A percentile compares a stretch with the other conserved stretches of the same genome.
Evolutionary conservation across 2,888 invertebrate genomes (phyloP).

Genomic region (Cephus pulcher): DNA sequence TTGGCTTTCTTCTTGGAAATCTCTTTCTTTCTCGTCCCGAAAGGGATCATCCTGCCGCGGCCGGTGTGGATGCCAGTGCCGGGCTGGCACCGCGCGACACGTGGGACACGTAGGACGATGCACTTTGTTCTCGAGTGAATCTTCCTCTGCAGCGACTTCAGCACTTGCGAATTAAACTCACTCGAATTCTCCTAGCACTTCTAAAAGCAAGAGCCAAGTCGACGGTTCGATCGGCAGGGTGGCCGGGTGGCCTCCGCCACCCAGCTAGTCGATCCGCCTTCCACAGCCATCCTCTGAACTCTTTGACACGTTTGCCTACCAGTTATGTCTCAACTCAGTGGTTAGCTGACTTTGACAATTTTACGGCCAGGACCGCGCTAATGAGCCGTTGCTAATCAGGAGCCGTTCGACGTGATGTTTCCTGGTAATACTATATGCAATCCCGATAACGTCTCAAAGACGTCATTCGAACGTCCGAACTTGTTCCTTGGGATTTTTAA

Average conservation of each 20-base stretch:
- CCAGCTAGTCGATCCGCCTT: constrained; percentile 19
- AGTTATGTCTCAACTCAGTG: constrained; percentile 44
- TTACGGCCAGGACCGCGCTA: constrained; percentile 34
- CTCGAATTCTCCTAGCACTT: not conserved
- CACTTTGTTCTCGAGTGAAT: not conserved
- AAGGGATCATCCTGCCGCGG: not conserved
- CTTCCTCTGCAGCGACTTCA: not conserved
- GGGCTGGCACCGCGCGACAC: not conserved
- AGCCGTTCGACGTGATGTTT: not conserved
- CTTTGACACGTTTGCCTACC: constrained; percentile 57
- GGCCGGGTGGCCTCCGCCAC: not conserved
- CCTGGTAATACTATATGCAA: not conserved
- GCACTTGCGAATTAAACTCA: not conserved
- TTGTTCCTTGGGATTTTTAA: not conserved
- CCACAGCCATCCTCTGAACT: constrained; percentile 22
- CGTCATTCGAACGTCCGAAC: not conserved
- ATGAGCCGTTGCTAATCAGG: constrained; percentile 41
- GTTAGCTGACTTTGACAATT: constrained; percentile 19
- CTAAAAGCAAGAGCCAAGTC: not conserved
- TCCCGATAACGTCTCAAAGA: not conserved
- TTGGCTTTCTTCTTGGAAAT: constrained; percentile 50
- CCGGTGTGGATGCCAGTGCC: not conserved
- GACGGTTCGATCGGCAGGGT: not conserved
- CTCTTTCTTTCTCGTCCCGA: not conserved
- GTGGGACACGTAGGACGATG: not conserved